A percentile compares a stretch with the other conserved stretches of the same genome.
Conservation (phyloP, 2,797 vertebrate species). For the Lacerta bilineata region DNA sequence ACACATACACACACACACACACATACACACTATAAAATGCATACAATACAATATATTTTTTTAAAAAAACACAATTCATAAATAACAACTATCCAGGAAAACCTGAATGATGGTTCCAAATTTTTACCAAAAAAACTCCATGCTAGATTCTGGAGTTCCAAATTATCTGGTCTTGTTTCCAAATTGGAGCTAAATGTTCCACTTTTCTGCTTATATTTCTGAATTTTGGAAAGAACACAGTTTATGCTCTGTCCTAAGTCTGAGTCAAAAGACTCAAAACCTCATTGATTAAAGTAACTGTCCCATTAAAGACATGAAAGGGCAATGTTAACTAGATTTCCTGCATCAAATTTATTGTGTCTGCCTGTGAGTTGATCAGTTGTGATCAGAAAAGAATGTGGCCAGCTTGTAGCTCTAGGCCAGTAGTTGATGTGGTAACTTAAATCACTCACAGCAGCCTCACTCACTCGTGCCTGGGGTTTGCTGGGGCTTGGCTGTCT, state of each 20-base stretch:
- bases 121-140: no score
- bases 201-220: background rate
- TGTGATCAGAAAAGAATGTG: background rate
- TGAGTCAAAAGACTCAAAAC: background rate
- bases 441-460: background rate
- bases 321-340: conserved; percentile 33
- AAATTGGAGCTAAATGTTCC: background rate
- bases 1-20: no score
- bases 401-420: background rate
- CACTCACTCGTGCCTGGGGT: background rate
- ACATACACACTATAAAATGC: no score
- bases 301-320: conserved; percentile 37
- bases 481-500: background rate
- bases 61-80: no score
- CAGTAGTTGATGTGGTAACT: background rate
- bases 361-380: conserved; percentile 10
- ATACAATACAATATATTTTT: no score
- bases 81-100: no score
- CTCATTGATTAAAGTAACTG: background rate
- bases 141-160: background rate
- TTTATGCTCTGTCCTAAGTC: no score
- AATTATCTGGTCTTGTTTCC: background rate
- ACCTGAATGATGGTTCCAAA: no score
- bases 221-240: background rate
- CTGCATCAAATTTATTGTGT: conserved; percentile 30